phyloP scores from a whole-genome alignment of 1,140 invertebrate species.

The Drosophila auraria region DNA sequence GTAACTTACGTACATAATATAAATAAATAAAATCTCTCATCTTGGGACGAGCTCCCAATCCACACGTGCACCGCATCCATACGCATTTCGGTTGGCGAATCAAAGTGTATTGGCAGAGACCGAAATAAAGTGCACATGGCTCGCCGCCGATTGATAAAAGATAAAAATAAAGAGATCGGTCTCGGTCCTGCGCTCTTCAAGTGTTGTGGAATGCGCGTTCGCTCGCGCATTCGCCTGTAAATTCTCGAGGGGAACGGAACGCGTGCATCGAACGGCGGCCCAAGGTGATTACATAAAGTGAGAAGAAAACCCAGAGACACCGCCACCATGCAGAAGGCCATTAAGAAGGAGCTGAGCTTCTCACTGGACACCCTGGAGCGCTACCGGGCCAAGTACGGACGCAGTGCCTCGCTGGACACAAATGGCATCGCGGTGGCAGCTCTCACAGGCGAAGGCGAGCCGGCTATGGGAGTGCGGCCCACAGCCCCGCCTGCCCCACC shows the following conservation, averaged over 20 bases:
- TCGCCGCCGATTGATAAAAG: slow-evolving; percentile 75
- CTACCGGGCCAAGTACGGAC: slow-evolving; percentile 71
- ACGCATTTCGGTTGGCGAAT: slow-evolving; percentile 34
- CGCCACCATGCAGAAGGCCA: slow-evolving; percentile 60
- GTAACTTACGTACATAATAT: no score
- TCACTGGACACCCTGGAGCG: slow-evolving; percentile 74
- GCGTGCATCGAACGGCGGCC: slow-evolving; percentile 50
- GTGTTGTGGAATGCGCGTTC: slow-evolving; percentile 53
- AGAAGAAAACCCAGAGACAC: slow-evolving; percentile 14
- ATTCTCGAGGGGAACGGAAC: slow-evolving; percentile 69
- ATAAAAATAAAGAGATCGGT: slow-evolving; percentile 76
- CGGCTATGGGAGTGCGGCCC: not conserved
- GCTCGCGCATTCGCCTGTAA: slow-evolving; percentile 75
- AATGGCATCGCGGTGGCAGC: slow-evolving; percentile 36
- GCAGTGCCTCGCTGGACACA: slow-evolving; percentile 67
- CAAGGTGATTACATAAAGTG: slow-evolving; percentile 80
- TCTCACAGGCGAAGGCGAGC: slow-evolving; percentile 12
- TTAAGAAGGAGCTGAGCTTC: slow-evolving; percentile 77
- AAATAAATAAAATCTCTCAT: not conserved
- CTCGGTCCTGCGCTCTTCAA: slow-evolving; percentile 29
- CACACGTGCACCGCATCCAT: slow-evolving; percentile 2
- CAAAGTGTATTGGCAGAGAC: slow-evolving; percentile 69
- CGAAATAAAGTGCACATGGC: slow-evolving; percentile 71
- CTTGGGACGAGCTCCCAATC: not conserved
- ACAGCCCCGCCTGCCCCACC: slow-evolving; percentile 8